Evolutionary conservation across 2,797 vertebrate species (phyloP).

Genomic region (Balearica regulorum): DNA sequence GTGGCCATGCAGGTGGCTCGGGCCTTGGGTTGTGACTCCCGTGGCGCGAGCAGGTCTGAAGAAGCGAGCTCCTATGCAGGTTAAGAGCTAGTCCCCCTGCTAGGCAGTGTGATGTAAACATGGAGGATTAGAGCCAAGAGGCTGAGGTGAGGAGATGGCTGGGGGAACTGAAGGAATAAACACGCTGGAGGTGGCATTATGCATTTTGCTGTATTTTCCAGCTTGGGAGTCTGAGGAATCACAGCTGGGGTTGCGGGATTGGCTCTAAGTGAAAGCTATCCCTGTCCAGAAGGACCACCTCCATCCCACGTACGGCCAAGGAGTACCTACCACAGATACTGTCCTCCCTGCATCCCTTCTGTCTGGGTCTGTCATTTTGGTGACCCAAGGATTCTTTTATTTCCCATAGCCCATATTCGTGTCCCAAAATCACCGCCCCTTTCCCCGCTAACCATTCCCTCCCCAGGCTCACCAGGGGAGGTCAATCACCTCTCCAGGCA

Average conservation of each 20-base stretch:
- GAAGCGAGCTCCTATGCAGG: background rate
- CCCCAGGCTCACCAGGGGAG: background rate
- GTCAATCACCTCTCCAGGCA: background rate
- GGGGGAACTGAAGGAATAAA: background rate
- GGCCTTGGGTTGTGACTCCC: rapidly evolving
- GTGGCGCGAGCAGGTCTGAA: background rate
- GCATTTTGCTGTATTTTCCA: background rate
- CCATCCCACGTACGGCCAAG: background rate
- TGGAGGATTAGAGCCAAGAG: background rate
- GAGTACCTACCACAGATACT: background rate
- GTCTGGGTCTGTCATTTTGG: background rate
- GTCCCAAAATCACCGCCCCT: background rate
- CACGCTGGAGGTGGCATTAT: background rate
- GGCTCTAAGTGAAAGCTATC: background rate
- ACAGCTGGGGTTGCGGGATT: background rate
- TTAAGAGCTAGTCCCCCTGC: background rate
- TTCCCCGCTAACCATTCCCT: background rate
- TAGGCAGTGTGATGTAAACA: background rate
- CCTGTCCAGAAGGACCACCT: background rate
- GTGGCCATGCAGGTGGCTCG: background rate
- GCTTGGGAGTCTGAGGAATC: background rate
- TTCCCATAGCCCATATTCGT: background rate
- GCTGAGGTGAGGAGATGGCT: background rate
- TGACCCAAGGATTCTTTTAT: background rate
- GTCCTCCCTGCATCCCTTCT: background rate